phyloP scores from a whole-genome alignment of 30 jellyfish, hydroid and myxozoan species.

The Cassiopea andromeda region DNA sequence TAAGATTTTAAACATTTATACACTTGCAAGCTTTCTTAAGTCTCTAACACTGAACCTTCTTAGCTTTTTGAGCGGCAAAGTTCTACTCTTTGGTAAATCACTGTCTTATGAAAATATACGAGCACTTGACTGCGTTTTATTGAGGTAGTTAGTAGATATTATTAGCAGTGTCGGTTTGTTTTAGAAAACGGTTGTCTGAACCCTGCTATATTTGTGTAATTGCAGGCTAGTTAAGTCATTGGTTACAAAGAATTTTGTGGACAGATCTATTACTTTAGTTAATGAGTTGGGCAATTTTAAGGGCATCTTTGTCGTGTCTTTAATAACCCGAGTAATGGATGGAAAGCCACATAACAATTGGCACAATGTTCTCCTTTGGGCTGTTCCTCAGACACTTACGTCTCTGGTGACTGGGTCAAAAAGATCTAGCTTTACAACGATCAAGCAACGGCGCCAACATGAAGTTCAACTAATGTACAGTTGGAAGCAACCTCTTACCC shows the following conservation, averaged over 20 bases:
- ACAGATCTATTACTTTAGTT: neutral
- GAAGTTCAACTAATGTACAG: too few relatives aligned
- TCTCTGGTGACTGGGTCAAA: conserved; percentile 13
- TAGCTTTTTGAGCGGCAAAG: too few relatives aligned
- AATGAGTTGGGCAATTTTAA: conserved; percentile 2
- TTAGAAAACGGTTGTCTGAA: neutral
- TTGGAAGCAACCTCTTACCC: too few relatives aligned
- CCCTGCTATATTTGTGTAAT: neutral
- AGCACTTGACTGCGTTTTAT: too few relatives aligned
- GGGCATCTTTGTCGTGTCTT: neutral
- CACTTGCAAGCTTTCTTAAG: too few relatives aligned
- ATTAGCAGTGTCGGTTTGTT: neutral
- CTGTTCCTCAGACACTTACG: neutral
- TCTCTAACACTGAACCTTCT: too few relatives aligned
- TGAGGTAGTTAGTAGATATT: neutral
- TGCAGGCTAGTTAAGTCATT: neutral
- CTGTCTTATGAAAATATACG: too few relatives aligned
- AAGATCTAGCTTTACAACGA: neutral
- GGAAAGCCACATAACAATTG: neutral
- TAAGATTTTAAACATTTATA: too few relatives aligned
- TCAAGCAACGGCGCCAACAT: neutral
- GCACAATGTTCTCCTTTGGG: neutral
- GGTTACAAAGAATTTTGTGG: conserved; percentile 4
- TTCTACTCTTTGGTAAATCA: too few relatives aligned
- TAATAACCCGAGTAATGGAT: neutral